Evolutionary conservation across 2,797 vertebrate species (phyloP).

Genomic region (Cirrhinus mrigala): DNA sequence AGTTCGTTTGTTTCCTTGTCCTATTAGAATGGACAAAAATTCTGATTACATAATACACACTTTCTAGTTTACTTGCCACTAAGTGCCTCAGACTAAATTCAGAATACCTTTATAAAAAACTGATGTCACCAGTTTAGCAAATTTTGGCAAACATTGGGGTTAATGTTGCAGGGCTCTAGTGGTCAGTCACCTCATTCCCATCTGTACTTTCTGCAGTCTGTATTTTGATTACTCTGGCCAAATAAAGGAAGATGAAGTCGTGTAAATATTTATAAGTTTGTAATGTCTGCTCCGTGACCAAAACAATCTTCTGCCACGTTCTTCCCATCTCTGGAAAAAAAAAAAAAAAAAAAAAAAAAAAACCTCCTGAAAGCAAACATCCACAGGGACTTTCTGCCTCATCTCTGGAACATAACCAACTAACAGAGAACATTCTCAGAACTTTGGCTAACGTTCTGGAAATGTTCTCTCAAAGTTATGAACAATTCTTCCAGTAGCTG

Average conservation of each 20-base stretch:
- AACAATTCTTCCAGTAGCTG: neutral
- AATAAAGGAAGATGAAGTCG: constrained; percentile 65
- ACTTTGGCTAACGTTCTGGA: neutral
- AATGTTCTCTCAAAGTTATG: neutral
- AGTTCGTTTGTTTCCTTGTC: neutral
- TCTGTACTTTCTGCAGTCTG: constrained; percentile 56
- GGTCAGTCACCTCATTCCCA: constrained; percentile 56
- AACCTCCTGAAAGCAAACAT: constrained; percentile 43
- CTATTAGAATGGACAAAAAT: neutral
- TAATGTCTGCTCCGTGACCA: constrained; percentile 60
- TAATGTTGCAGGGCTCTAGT: constrained; percentile 51
- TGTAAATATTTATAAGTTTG: constrained; percentile 65
- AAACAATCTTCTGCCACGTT: constrained; percentile 64
- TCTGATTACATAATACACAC: neutral
- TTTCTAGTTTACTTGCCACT: neutral
- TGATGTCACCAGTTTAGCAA: too few relatives aligned
- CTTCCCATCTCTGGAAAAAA: constrained; percentile 2
- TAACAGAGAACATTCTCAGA: neutral
- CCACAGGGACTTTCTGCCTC: constrained; percentile 15
- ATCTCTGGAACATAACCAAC: neutral
- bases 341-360: neutral
- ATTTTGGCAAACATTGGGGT: neutral
- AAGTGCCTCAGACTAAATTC: neutral
- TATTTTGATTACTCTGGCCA: constrained; percentile 62
- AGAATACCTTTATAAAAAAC: neutral